Conservation (phyloP, 2,797 vertebrate species). For the Epinephelus awoara region DNA sequence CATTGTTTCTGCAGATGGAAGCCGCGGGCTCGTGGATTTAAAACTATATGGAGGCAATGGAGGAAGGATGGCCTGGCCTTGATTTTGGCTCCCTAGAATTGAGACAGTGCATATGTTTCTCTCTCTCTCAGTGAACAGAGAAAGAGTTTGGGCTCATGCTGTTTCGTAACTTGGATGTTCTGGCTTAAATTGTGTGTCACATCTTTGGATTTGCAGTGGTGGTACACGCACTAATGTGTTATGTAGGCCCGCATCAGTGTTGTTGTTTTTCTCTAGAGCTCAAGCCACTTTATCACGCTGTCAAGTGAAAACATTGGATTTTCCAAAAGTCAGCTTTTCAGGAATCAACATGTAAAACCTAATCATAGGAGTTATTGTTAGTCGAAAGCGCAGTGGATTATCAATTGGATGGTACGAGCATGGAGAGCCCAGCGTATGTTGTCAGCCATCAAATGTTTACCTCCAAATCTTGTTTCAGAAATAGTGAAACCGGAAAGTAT, state of each 20-base stretch:
- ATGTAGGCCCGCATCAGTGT: not conserved
- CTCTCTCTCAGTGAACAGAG: constrained; percentile 7
- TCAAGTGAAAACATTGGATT: constrained; percentile 17
- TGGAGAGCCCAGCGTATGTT: not conserved
- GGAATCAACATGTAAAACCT: constrained; percentile 18
- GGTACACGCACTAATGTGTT: constrained; percentile 31
- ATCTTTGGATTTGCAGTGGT: constrained; percentile 48
- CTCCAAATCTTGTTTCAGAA: not conserved
- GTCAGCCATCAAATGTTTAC: not conserved
- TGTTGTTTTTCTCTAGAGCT: constrained; percentile 30
- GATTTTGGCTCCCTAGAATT: constrained; percentile 55
- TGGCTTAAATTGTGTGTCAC: constrained; percentile 29
- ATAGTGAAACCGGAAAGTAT: not conserved
- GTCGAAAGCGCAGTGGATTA: not conserved
- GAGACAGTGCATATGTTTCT: constrained; percentile 56
- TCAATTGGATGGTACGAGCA: not conserved
- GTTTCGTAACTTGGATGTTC: constrained; percentile 55
- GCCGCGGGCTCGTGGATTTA: constrained; percentile 65
- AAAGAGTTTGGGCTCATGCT: constrained; percentile 27
- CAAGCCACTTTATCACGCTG: constrained; percentile 8
- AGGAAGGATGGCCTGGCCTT: constrained; percentile 49
- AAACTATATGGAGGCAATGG: constrained; percentile 51
- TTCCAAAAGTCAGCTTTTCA: constrained; percentile 36
- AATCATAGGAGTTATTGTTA: not conserved
- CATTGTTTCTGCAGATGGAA: constrained; percentile 82